Evolutionary conservation across 2,113 vertebrate genomes (phyloP).

Genomic region (Megatriorchis doriae): DNA sequence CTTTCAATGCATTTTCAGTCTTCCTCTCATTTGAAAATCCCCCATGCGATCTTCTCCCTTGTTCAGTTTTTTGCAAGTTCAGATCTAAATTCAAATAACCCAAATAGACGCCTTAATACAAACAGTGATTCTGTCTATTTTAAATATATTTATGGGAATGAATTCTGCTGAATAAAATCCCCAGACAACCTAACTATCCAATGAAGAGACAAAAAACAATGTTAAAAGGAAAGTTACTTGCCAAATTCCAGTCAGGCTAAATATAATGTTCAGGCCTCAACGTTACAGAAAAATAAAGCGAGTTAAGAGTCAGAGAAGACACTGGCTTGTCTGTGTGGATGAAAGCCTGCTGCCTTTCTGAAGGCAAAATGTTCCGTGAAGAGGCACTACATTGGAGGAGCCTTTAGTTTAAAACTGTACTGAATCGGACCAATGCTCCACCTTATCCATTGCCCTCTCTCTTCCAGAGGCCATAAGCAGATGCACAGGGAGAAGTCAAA

Average conservation of each 20-base stretch:
- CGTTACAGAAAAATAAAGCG: not conserved
- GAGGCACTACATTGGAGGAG: not conserved
- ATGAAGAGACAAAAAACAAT: conserved; percentile 32
- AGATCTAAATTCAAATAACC: conserved; percentile 17
- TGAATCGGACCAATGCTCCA: not conserved
- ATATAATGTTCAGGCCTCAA: conserved; percentile 26
- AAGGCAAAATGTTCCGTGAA: not conserved
- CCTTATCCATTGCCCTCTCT: not conserved
- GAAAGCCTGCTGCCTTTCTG: not conserved
- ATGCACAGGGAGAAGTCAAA: not conserved
- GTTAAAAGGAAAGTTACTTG: conserved; percentile 17
- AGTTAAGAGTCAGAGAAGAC: not conserved
- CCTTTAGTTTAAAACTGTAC: not conserved
- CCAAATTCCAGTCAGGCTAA: conserved; percentile 54
- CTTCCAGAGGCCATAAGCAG: not conserved
- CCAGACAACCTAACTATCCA: conserved; percentile 30
- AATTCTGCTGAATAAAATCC: conserved; percentile 60
- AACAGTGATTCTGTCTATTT: conserved; percentile 32
- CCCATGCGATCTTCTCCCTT: not conserved
- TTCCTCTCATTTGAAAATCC: not conserved
- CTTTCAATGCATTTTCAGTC: conserved; percentile 47
- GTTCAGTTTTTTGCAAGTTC: not conserved
- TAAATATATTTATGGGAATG: conserved; percentile 49
- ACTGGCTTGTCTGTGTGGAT: not conserved
- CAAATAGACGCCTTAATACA: conserved; percentile 23